These are phyloP conservation scores for Ctenopoma kingsleyae DNA, from an alignment of 2,797 vertebrate genomes.

Conservation along the genomic window DNA sequence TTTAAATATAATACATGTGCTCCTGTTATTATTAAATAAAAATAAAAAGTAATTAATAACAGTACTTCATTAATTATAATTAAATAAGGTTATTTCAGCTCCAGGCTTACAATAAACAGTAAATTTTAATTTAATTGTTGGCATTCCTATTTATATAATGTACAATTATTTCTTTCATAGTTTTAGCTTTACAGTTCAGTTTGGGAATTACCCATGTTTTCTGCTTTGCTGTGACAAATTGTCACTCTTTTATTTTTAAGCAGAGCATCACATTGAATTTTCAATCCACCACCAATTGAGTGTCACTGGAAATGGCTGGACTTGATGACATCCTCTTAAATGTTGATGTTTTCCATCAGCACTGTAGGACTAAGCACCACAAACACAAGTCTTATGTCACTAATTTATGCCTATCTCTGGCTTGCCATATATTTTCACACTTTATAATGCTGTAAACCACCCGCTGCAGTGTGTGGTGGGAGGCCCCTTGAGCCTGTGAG, in stretches of 20 bases:
- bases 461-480: conserved; percentile 64
- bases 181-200: conserved; percentile 19
- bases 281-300: conserved; percentile 6
- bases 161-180: background rate
- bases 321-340: background rate
- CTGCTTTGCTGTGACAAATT: background rate
- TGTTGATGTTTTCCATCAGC: conserved; percentile 35
- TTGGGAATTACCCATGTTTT: conserved; percentile 8
- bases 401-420: conserved; percentile 44
- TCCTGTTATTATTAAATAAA: conserved; percentile 24
- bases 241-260: background rate
- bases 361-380: conserved; percentile 10
- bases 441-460: conserved; percentile 53
- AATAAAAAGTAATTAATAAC: background rate
- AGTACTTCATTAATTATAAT: too few relatives aligned
- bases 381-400: conserved; percentile 19
- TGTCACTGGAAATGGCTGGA: background rate
- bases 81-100: background rate
- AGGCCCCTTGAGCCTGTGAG: conserved; percentile 70
- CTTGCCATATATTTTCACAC: conserved; percentile 51
- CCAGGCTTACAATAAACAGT: conserved; percentile 7
- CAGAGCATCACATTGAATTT: background rate
- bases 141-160: conserved; percentile 18
- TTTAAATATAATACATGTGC: background rate
- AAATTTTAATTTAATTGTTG: conserved; percentile 13